Evolutionary conservation across 1,140 invertebrate genomes (phyloP), one percentile per base, ranked within the genome.

Genomic region (Idris sp.): DNA sequence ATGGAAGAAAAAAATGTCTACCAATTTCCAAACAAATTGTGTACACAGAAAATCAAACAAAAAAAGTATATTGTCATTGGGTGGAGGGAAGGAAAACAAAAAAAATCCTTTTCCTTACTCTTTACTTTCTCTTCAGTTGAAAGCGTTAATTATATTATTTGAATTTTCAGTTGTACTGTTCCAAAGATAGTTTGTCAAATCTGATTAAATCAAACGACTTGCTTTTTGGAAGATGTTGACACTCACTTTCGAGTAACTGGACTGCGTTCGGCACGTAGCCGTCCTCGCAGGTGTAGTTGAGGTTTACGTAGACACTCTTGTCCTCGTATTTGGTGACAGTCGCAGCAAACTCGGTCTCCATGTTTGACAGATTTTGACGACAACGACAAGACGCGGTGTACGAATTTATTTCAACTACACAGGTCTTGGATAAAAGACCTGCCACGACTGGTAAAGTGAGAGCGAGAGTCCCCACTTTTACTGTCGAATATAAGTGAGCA

Each of bases 241-340:
- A 85, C 84, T 86, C 62, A 86, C 84, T 84, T 69, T 83, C 80
- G 46, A 86, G 69, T 10, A 81, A 72, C 28, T 86, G 79, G 6
- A 79, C 62, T 7, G 82, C 74, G 4, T 74, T 76, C 0, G 85
- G 84, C 28, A 86, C 67, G 13, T 77, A 79, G 9, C 69, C 46
- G 7, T 69, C 33, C 5, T 82, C 48, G 31, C 85, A 86, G 51
- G 44, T 79, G 19, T 81, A 58, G 53, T 85, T 79, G n/a, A 76
- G 56, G 36, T 72, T 59, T 43, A 76, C 44, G 54, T 78, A 78
- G 33, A 77, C 56, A 6, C 64, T 75, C 28, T 65, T 38, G 31
- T 79, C 72, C 9, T 16, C 64, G 35, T 77, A 62, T 28, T 64
- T 71, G 7, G 58, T 53, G 25, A 80, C 35, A 6, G 61, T 56